Conservation (phyloP, 2,113 vertebrate species). For the Upupa epops region DNA sequence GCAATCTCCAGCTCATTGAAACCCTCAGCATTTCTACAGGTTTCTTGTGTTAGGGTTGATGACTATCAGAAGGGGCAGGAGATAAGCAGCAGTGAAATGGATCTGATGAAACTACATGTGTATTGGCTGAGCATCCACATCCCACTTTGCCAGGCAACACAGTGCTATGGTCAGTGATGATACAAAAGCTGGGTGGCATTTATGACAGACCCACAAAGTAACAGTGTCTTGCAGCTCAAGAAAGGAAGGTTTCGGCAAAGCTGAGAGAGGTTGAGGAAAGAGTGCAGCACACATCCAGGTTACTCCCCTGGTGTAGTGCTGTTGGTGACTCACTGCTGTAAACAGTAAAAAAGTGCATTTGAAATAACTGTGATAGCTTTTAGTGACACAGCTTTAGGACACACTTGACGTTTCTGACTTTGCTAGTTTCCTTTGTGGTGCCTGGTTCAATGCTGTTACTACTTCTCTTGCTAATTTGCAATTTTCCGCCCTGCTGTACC, state of each 20-base stretch:
- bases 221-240: not conserved
- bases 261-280: not conserved
- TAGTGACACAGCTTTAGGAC: conserved; percentile 20
- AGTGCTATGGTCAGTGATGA: rapidly evolving
- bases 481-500: not conserved
- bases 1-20: not conserved
- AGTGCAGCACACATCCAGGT: not conserved
- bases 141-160: not conserved
- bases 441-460: not conserved
- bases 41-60: not conserved
- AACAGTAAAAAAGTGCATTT: not conserved
- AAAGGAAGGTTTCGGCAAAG: not conserved
- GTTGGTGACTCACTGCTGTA: conserved; percentile 12
- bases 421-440: not conserved
- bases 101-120: not conserved
- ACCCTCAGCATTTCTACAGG: not conserved
- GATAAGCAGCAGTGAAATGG: not conserved
- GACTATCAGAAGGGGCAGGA: not conserved
- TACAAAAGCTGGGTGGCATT: not conserved
- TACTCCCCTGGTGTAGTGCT: not conserved
- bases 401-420: not conserved
- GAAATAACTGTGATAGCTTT: not conserved
- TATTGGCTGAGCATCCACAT: not conserved
- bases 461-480: not conserved
- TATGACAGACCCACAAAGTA: not conserved